Conservation (phyloP, 2,113 vertebrate species). For the Pampusana beccarii region DNA sequence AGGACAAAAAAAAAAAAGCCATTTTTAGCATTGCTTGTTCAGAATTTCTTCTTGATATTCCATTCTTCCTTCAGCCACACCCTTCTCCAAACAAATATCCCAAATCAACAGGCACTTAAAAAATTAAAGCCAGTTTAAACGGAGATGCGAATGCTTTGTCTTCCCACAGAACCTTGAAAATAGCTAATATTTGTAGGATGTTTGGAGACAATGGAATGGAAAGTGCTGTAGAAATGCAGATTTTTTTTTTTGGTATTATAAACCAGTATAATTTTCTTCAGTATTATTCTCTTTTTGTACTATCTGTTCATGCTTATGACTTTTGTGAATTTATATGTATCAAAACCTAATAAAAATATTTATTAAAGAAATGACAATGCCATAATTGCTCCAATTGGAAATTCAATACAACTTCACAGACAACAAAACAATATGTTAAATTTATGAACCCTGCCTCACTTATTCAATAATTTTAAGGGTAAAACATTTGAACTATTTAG, state of each 20-base stretch:
- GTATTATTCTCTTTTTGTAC: background rate
- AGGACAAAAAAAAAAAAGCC: background rate
- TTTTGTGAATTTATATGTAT: conserved; percentile 19
- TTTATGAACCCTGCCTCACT: conserved; percentile 10
- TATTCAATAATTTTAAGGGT: too few species aligned
- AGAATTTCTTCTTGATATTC: background rate
- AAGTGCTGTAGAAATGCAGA: background rate
- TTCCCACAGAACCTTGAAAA: background rate
- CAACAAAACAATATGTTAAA: conserved; percentile 1
- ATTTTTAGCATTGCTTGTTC: background rate
- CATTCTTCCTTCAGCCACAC: background rate
- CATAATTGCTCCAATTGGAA: conserved; percentile 1
- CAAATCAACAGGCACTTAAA: background rate
- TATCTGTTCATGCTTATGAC: conserved; percentile 6
- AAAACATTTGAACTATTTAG: conserved; percentile 31
- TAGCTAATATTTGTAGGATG: background rate
- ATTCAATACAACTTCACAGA: background rate
- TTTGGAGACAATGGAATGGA: background rate
- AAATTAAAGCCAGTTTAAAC: background rate
- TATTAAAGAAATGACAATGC: background rate
- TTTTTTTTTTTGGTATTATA: background rate
- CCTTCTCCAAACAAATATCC: background rate
- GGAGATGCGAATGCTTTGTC: background rate
- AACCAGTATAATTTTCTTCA: background rate
- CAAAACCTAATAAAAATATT: conserved; percentile 48